phyloP scores from a whole-genome alignment of 2,113 vertebrate genomes.

The Hippopotamus amphibius region DNA sequence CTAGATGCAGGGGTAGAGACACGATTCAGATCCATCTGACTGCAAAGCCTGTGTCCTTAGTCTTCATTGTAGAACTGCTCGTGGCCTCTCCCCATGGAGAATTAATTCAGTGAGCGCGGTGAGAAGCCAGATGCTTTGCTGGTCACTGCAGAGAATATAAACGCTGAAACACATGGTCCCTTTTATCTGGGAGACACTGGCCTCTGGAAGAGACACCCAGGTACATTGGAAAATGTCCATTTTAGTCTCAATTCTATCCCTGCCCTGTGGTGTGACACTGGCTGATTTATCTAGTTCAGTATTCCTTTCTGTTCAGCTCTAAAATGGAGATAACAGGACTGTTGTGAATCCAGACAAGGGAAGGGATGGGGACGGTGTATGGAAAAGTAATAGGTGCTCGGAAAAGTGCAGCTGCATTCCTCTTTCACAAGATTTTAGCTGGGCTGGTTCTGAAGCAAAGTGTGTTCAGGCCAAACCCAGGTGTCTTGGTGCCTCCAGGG shows the following conservation, averaged over 20 bases:
- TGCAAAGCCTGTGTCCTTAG: background rate
- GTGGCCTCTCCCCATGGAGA: background rate
- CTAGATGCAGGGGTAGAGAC: background rate
- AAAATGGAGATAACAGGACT: background rate
- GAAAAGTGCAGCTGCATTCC: background rate
- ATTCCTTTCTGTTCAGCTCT: background rate
- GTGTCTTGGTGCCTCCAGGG: background rate
- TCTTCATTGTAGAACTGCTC: background rate
- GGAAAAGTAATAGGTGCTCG: background rate
- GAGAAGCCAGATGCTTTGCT: background rate
- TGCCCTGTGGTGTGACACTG: too few relatives aligned
- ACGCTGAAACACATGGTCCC: rapidly evolving
- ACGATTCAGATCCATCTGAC: background rate
- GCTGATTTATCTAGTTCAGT: background rate
- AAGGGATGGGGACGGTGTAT: too few relatives aligned
- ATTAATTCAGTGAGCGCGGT: background rate
- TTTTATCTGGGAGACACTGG: background rate
- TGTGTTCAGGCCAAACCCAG: background rate
- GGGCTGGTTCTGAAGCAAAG: background rate
- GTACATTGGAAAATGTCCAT: background rate
- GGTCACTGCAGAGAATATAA: background rate
- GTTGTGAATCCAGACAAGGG: background rate
- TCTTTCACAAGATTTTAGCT: background rate
- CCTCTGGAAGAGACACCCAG: background rate
- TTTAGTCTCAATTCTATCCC: background rate